phyloP scores from a whole-genome alignment of 2,888 invertebrate genomes.

The Brenthis daphne region DNA sequence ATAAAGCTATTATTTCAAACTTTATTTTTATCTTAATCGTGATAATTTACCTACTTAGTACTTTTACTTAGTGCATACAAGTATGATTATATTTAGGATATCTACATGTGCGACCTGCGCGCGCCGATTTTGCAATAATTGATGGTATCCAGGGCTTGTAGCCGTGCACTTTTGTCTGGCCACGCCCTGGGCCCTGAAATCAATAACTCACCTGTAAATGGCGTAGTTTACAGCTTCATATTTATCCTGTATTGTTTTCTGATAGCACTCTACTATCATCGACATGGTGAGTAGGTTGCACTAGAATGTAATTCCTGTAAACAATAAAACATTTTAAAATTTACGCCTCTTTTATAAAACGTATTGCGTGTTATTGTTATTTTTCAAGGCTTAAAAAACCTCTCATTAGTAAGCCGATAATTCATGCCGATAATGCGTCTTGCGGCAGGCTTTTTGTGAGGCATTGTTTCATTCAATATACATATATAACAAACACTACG shows the following conservation, averaged over 20 bases:
- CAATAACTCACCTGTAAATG: constrained; percentile 27
- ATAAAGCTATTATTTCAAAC: too few relatives aligned
- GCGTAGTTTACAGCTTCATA: constrained; percentile 3
- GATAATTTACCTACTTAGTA: too few relatives aligned
- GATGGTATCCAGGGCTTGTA: constrained; percentile 29
- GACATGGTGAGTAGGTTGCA: background rate
- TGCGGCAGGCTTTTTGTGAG: constrained; percentile 1
- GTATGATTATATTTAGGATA: constrained; percentile 25
- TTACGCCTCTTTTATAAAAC: background rate
- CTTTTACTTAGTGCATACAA: background rate
- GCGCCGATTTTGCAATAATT: constrained; percentile 28
- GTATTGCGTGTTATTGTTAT: constrained; percentile 24
- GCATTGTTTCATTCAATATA: background rate
- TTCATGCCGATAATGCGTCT: background rate
- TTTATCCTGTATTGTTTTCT: background rate
- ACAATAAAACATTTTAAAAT: background rate
- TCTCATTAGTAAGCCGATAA: constrained; percentile 6
- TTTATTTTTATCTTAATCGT: too few relatives aligned
- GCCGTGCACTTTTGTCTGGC: constrained; percentile 30
- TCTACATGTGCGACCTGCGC: constrained; percentile 32
- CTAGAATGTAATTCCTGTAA: background rate
- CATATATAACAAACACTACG: background rate
- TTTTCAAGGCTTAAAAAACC: constrained; percentile 7
- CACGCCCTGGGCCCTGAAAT: constrained; percentile 31
- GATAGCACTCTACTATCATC: background rate